Evolutionary conservation across 2,888 invertebrate genomes (phyloP), one percentile per base, ranked within the genome.

Genomic region (Euphydryas editha): DNA sequence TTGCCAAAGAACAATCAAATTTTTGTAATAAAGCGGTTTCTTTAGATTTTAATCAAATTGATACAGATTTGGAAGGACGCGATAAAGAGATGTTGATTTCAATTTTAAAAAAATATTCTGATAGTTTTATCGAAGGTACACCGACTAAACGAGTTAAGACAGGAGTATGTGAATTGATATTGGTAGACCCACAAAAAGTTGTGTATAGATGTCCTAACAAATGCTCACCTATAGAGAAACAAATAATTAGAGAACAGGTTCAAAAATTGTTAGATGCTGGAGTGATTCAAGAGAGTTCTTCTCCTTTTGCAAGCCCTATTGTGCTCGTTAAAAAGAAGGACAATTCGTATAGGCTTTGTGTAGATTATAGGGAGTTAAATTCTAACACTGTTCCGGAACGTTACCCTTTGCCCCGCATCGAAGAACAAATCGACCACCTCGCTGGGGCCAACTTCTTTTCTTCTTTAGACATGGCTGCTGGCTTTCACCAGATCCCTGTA

Each of bases 361-460:
- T 24, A 4, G 24, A 24, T 24, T 24, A 24, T 24, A 2, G 24
- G 2, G 24, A 24, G 6, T 6, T 24, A 24, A 80, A 80, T 18
- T 42, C 72, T 0, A 75, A 76, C n/a, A 79, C 77, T 1, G 68
- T 59, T 0, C 71, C 75, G 0, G 78, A 77, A 47, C 71, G 71
- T 21, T 75, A 56, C 20, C 65, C 65, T 15, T 18, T 65, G 1
- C 59, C 65, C 6, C 44, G 65, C 17, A 65, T 65, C 15, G 59
- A 65, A 3, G 65, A 65, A 46, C 59, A 65, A 56, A 56, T 65
- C 13, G 65, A 65, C 36, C 55, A 17, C 11, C 59, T 65, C 13
- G 20, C 3, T n/a, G 59, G 65, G 15, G 65, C 65, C 17, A 15
- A 65, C 46, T 59, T n/a, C 20, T 65, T 65, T 17, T 59, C 65